Evolutionary conservation across 2,888 invertebrate species (phyloP), one percentile per base, ranked within the genome.

Genomic region (Rhingia campestris): DNA sequence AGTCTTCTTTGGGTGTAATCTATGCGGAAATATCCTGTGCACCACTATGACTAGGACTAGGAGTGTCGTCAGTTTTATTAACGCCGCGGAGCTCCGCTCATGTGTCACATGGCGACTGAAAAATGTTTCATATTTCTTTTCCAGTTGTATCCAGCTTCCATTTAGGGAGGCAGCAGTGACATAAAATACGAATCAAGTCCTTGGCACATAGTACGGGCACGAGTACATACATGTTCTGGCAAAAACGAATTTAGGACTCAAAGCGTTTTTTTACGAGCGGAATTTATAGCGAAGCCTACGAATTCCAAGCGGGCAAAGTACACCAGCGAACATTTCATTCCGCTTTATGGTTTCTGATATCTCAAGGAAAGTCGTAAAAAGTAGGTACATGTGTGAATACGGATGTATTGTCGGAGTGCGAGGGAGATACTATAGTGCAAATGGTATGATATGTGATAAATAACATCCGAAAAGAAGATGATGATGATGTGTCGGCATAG

Each of bases 401-500:
- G 32, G n/a, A n/a, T 12, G 2, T 6, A 9, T 7, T 12, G 10
- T 10, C 39, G 49, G 6, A 30, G 37, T n/a, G 37, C 2, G 33
- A 30, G 66, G n/a, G 4, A n/a, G 32, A 6, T 3, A 6, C 35
- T 61, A 30, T 70, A 77, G 77, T 70, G 70, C 70, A 77, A 77
- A 77, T 77, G 70, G 77, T 64, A 77, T 49, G 70, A 64, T 58
- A 76, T 70, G 56, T 64, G 70, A 77, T 77, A 77, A 70, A 77
- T 77, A 77, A 77, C 63, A 58, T 77, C 63, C 54, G 63, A 64
- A 49, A 30, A 39, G 77, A 77, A 56, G 70, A 77, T 70, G 77
- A 77, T 77, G 77, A 77, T 77, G 77, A 77, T 77, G 77, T 77
- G 77, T 77, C 58, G 77, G 63, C 77, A 58, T 70, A 77, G 77